These are phyloP conservation scores for Lagorchestes hirsutus DNA, from an alignment of 2,797 vertebrate genomes.

Conservation along the genomic window DNA sequence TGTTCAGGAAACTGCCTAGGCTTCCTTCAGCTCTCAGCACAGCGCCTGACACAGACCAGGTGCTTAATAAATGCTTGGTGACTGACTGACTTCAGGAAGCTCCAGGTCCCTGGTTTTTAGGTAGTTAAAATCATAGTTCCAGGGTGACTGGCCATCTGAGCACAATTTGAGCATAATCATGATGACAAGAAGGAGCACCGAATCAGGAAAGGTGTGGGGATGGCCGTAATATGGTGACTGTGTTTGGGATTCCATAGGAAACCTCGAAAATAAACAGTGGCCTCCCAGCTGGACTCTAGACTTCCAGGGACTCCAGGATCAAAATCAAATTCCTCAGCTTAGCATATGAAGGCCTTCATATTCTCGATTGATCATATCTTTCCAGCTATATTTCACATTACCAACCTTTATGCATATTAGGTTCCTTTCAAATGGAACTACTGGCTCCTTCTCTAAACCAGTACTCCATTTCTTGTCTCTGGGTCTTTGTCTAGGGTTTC, in stretches of 20 bases:
- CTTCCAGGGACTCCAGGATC: background rate
- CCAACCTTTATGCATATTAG: background rate
- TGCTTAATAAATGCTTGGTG: background rate
- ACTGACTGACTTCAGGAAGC: background rate
- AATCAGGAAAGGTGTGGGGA: background rate
- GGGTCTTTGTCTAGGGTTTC: background rate
- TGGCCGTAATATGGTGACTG: background rate
- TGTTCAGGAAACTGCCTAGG: background rate
- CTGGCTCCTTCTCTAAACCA: background rate
- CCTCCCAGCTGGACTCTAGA: background rate
- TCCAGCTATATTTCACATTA: background rate
- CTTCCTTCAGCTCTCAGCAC: background rate
- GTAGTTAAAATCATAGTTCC: background rate
- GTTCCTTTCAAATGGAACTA: background rate
- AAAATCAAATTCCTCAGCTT: background rate
- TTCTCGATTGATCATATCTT: background rate
- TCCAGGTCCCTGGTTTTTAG: background rate
- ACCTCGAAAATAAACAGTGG: background rate
- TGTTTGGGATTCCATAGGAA: background rate
- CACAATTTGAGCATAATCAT: background rate
- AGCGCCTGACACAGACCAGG: background rate
- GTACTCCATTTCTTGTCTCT: background rate
- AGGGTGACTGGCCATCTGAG: background rate
- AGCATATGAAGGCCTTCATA: background rate
- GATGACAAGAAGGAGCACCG: background rate